Percentiles rank a stretch among this genome's conserved stretches.
phyloP scores from a whole-genome alignment of 2,113 vertebrate genomes.

The Bos indicus region DNA sequence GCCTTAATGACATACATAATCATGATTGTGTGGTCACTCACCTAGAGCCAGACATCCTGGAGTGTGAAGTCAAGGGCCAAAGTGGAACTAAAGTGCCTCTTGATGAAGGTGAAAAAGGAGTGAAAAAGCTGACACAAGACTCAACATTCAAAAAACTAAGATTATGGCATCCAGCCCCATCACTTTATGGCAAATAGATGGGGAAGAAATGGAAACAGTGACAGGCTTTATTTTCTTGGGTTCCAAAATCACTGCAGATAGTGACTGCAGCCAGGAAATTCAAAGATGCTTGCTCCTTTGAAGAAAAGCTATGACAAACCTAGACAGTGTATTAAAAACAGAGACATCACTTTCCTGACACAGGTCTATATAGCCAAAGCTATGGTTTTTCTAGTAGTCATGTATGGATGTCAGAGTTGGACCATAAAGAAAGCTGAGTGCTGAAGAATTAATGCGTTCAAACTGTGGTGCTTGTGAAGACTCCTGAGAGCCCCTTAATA shows the following conservation, averaged over 20 bases:
- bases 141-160: background rate
- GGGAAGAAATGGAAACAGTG: background rate
- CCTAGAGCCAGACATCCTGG: background rate
- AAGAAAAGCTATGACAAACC: background rate
- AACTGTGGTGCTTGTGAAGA: background rate
- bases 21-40: background rate
- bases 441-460: background rate
- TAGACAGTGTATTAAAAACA: background rate
- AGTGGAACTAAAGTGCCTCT: background rate
- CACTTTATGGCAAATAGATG: background rate
- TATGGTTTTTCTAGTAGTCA: background rate
- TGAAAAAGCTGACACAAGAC: background rate
- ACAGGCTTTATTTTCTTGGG: background rate
- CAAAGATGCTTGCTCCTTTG: background rate
- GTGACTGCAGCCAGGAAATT: background rate
- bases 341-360: background rate
- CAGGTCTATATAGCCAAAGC: background rate
- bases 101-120: background rate
- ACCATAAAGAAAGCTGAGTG: background rate
- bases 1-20: background rate
- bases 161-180: background rate
- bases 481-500: background rate
- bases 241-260: background rate
- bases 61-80: background rate
- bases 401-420: background rate